phyloP scores from a whole-genome alignment of 2,888 invertebrate species.

The Philereme vetulata region DNA sequence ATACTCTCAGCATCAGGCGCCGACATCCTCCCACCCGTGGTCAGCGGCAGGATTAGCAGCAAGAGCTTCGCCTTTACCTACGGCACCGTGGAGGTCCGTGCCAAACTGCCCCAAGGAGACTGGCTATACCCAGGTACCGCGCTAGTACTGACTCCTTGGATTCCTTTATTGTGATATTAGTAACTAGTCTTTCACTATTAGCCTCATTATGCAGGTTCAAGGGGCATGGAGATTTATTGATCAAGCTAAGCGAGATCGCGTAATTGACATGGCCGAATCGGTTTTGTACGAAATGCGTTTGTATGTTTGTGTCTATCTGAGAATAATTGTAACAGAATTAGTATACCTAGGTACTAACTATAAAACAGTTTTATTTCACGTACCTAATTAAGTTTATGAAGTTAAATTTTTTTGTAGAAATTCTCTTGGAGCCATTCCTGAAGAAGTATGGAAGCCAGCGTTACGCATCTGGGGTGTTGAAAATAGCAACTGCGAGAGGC shows the following conservation, averaged over 20 bases:
- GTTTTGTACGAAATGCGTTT: too few species aligned
- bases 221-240: too few species aligned
- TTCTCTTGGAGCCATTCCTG: slow-evolving; percentile 85
- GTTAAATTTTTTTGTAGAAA: slow-evolving; percentile 49
- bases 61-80: slow-evolving; percentile 87
- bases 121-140: slow-evolving; percentile 85
- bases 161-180: too few species aligned
- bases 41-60: slow-evolving; percentile 85
- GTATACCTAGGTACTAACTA: too few species aligned
- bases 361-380: too few species aligned
- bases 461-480: slow-evolving; percentile 87
- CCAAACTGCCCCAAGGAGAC: slow-evolving; percentile 89
- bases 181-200: too few species aligned
- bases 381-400: background rate
- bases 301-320: too few species aligned
- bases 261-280: too few species aligned
- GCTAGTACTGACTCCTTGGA: too few species aligned
- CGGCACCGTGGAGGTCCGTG: slow-evolving; percentile 87
- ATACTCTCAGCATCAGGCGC: slow-evolving; percentile 67
- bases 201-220: too few species aligned
- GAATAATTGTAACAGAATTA: too few species aligned
- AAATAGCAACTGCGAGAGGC: slow-evolving; percentile 88
- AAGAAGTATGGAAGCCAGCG: slow-evolving; percentile 83
- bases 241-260: too few species aligned
- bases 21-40: slow-evolving; percentile 87